Evolutionary conservation across 2,113 vertebrate genomes (phyloP).

Genomic region (Cyanoramphus novaezelandiae): DNA sequence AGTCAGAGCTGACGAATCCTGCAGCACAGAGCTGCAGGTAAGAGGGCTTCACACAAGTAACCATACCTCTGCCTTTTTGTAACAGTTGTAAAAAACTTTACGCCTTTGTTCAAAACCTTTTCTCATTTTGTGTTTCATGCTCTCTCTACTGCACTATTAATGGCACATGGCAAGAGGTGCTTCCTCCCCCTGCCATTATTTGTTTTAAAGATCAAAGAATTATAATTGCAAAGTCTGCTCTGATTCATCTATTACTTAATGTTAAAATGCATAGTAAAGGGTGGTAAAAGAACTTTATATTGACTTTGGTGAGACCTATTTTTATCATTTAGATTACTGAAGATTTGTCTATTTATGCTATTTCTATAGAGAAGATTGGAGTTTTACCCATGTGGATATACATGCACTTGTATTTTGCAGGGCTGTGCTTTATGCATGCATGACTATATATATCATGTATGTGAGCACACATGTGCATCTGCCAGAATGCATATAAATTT

Average conservation of each 20-base stretch:
- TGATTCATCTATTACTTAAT: background rate
- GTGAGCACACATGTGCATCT: rapidly evolving
- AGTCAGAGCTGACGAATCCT: constrained; percentile 18
- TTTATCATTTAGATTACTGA: background rate
- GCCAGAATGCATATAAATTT: background rate
- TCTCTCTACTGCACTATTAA: background rate
- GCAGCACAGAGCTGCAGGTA: constrained; percentile 39
- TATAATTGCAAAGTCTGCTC: background rate
- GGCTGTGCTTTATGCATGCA: background rate
- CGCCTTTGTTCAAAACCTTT: background rate
- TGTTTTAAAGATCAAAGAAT: background rate
- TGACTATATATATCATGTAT: rapidly evolving
- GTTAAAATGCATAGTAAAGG: rapidly evolving
- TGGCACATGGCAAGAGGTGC: background rate
- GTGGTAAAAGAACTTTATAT: background rate
- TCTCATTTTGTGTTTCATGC: background rate
- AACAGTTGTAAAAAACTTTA: background rate
- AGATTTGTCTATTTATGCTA: background rate
- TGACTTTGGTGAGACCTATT: background rate
- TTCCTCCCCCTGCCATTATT: background rate
- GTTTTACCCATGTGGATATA: background rate
- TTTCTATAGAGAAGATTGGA: background rate
- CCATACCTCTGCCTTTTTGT: background rate
- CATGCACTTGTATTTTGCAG: background rate
- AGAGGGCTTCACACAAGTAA: background rate